Percentiles rank a stretch among this genome's conserved stretches.
These are phyloP conservation scores for Corythoichthys intestinalis DNA, from an alignment of 2,113 vertebrate species.

Conservation along the genomic window DNA sequence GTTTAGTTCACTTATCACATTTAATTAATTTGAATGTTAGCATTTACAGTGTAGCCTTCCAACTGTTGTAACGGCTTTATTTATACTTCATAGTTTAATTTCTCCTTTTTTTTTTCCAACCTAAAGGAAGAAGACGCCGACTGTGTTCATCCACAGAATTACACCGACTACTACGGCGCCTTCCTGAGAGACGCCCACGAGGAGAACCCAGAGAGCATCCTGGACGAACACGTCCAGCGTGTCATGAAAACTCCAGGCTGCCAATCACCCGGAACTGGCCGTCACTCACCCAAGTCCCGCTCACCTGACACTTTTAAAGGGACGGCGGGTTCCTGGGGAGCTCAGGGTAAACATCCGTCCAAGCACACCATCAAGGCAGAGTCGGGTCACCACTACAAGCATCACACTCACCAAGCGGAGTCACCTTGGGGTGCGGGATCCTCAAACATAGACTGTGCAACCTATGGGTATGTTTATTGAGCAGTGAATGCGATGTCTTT, in stretches of 20 bases:
- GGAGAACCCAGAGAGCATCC: conserved; percentile 94
- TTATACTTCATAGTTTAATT: neutral
- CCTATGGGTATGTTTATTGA: conserved; percentile 67
- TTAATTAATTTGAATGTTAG: too few relatives aligned
- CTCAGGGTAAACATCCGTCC: conserved; percentile 74
- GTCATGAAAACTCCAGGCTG: conserved; percentile 95
- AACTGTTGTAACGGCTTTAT: too few relatives aligned
- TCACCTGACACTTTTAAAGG: conserved; percentile 82
- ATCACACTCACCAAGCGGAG: conserved; percentile 83
- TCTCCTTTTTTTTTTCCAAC: neutral
- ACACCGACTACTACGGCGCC: conserved; percentile 71
- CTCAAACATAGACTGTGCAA: conserved; percentile 65
- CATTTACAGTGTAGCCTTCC: too few relatives aligned
- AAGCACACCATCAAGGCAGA: conserved; percentile 80
- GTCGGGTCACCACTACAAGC: conserved; percentile 80
- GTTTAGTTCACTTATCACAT: too few relatives aligned
- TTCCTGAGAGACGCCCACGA: conserved; percentile 83
- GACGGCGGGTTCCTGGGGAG: conserved; percentile 58
- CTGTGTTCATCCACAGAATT: conserved; percentile 76
- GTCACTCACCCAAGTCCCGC: conserved; percentile 82
- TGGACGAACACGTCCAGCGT: conserved; percentile 93
- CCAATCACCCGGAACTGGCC: conserved; percentile 86
- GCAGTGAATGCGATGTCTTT: neutral
- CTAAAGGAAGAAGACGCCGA: conserved; percentile 90
- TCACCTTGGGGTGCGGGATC: conserved; percentile 70